phyloP scores from a whole-genome alignment of 2,888 invertebrate species.

The Lithophane ornitopus region DNA sequence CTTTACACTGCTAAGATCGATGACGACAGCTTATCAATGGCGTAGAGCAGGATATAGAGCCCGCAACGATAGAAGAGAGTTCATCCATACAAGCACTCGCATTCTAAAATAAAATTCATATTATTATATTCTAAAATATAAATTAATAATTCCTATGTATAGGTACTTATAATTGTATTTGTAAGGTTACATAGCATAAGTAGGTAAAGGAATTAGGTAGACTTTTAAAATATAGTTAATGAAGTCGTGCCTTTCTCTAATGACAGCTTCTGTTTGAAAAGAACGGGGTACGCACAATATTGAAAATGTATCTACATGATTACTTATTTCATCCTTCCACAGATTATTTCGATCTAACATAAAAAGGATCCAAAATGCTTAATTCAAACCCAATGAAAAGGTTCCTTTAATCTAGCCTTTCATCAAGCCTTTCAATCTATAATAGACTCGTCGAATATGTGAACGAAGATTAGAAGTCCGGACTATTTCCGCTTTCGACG shows the following conservation, averaged over 20 bases:
- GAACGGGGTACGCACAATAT: background rate
- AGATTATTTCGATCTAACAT: background rate
- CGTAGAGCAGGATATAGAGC: conserved; percentile 2
- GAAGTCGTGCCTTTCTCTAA: background rate
- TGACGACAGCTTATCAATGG: conserved; percentile 28
- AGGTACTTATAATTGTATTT: background rate
- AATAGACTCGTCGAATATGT: conserved; percentile 28
- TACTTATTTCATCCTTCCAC: conserved; percentile 19
- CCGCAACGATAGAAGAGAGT: conserved; percentile 13
- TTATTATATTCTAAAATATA: conserved; percentile 26
- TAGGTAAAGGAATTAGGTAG: background rate
- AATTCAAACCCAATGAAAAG: conserved; percentile 29
- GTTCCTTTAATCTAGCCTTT: conserved; percentile 14
- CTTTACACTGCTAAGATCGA: conserved; percentile 28
- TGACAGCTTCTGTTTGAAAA: conserved; percentile 2
- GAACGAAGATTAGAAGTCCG: background rate
- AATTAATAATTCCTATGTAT: background rate
- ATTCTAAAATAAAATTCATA: conserved; percentile 28
- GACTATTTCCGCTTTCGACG: background rate
- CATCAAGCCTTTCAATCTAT: conserved; percentile 25
- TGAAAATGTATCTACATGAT: conserved; percentile 5
- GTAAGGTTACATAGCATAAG: background rate
- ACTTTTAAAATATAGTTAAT: background rate
- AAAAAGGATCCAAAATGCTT: conserved; percentile 11
- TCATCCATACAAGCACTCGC: background rate